Evolutionary conservation across 37 sponge, comb jelly and placozoan genomes (phyloP).

Genomic region (Trichoplax adhaerens): DNA sequence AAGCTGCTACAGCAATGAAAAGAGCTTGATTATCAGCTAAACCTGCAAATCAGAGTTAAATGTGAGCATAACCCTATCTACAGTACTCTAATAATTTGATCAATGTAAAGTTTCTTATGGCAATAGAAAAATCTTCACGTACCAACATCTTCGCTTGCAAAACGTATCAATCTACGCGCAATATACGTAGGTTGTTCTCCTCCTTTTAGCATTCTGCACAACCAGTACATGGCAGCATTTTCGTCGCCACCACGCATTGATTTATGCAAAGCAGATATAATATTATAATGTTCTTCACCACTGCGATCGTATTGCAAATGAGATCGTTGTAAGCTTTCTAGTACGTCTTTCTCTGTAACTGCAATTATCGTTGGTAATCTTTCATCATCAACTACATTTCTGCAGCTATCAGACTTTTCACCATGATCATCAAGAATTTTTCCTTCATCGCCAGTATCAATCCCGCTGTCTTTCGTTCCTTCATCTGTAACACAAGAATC

Average conservation of each 20-base stretch:
- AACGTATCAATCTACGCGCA: constrained; percentile 26
- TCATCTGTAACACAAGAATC: no score
- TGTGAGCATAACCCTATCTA: no score
- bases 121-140: background rate
- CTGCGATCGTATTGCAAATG: constrained; percentile 30
- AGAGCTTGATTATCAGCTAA: constrained; percentile 31
- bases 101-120: background rate
- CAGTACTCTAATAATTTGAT: background rate
- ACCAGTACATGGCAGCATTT: constrained; percentile 37
- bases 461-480: no score
- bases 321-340: constrained; percentile 18
- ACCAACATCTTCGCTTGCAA: constrained; percentile 41
- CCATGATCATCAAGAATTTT: no score
- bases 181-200: constrained; percentile 38
- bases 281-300: constrained; percentile 36
- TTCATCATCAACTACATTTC: no score
- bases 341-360: constrained; percentile 17
- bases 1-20: constrained; percentile 24
- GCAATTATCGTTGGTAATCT: no score
- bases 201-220: constrained; percentile 30
- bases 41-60: constrained; percentile 1
- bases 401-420: no score
- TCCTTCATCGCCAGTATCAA: no score
- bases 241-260: constrained; percentile 28
- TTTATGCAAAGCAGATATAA: constrained; percentile 34